These are phyloP conservation scores for Andrena dorsata DNA, from an alignment of 2,888 invertebrate genomes.

Conservation along the genomic window DNA sequence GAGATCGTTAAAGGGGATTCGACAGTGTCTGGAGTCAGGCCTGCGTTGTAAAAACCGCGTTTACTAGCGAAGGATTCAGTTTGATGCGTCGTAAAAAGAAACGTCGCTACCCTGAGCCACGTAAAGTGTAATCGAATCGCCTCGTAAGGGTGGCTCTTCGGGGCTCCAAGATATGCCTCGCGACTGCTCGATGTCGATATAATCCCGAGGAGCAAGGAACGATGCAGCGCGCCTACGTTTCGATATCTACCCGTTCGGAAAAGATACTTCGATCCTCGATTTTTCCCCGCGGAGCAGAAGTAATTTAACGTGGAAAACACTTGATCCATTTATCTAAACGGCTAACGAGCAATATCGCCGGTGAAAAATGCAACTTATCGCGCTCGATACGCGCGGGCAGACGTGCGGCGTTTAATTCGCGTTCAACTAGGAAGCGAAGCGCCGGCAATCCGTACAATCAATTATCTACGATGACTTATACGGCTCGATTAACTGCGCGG, in stretches of 20 bases:
- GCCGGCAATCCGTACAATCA: conserved; percentile 17
- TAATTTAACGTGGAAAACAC: not conserved
- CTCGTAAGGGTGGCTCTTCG: too few species aligned
- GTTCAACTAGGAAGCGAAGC: not conserved
- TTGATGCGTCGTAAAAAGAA: conserved; percentile 13
- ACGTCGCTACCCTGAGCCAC: too few species aligned
- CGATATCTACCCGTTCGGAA: too few species aligned
- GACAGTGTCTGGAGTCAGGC: conserved; percentile 14
- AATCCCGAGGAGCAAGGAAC: too few species aligned
- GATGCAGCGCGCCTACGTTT: too few species aligned
- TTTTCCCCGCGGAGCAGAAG: not conserved
- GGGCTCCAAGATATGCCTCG: too few species aligned
- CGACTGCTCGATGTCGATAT: too few species aligned
- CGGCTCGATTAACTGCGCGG: not conserved
- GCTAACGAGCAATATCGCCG: not conserved
- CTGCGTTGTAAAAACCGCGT: conserved; percentile 34
- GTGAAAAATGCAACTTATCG: not conserved
- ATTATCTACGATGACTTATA: conserved; percentile 27
- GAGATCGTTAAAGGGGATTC: conserved; percentile 41
- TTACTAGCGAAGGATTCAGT: conserved; percentile 7
- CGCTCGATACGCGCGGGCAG: not conserved
- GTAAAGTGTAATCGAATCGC: not conserved
- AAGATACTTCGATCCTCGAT: not conserved
- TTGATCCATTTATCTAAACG: not conserved
- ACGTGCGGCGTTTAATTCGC: not conserved